Base-by-base conservation (phyloP, 64 coral and sea anemone species). In the Montipora efflorescens region DNA sequence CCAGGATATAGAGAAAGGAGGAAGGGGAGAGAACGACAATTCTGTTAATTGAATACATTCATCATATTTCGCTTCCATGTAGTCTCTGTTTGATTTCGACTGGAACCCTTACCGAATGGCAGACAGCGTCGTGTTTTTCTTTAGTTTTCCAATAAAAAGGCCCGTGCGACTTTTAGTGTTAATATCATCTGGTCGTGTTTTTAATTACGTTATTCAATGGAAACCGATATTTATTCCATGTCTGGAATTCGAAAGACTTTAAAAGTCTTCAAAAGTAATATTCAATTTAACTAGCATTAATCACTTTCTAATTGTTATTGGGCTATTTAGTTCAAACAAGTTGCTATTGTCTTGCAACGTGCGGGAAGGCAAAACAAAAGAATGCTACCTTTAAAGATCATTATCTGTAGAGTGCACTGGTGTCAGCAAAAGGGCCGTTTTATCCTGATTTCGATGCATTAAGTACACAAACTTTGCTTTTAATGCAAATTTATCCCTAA, bases 191-290 rank as follows among this genome's bases (percentile, higher is more conserved):
- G 96, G 59, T 13, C 59, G 66, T 77, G 80, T 75, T 91, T 81
- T 91, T 91, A 85, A 91, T 91, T 82, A 91, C 92, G 76, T 47
- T 77, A 83, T 79, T 96, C 86, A 93, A 93, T 94, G 82, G 75
- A 94, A 96, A 82, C 57, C 59, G 87, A 90, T 83, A 94, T 96
- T 93, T 83, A 80, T 94, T 93, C 95, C 72, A 92, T 91, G 71
- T 73, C 87, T 75, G 76, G 74, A 78, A 62, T 81, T 88, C 87
- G 82, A 95, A 90, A 95, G 64, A 93, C 74, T 89, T 90, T 87
- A 85, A 95, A 98, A 95, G 90, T 66, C 96, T 98, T 95, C 84
- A 98, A 94, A 94, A 92, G 89, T 82, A 87, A 95, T 91, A 92
- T 95, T 90, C 89, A 95, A 98, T 95, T 92, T 81, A 82, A 88